A percentile compares a stretch with the other conserved stretches of the same genome.
phyloP scores from a whole-genome alignment of 2,888 invertebrate species.

The Eilema sororculum region DNA sequence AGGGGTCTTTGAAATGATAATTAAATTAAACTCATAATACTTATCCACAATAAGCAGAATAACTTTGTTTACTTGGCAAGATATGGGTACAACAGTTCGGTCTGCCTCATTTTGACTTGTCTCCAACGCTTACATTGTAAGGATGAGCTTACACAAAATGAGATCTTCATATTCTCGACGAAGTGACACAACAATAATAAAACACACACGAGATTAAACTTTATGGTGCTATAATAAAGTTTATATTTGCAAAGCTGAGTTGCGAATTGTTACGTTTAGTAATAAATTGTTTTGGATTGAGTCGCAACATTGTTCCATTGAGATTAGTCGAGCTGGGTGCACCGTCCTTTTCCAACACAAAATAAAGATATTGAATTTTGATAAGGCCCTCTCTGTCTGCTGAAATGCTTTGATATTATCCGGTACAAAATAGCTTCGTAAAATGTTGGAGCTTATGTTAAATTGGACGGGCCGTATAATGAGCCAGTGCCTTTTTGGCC shows the following conservation, averaged over 20 bases:
- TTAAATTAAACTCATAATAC: constrained; percentile 57
- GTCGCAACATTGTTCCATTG: constrained; percentile 81
- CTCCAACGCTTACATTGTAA: constrained; percentile 70
- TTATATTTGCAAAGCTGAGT: constrained; percentile 39
- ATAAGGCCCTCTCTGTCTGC: constrained; percentile 75
- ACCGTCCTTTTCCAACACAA: constrained; percentile 80
- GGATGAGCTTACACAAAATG: constrained; percentile 65
- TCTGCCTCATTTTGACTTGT: constrained; percentile 61
- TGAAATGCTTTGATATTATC: constrained; percentile 63
- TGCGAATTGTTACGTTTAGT: constrained; percentile 53
- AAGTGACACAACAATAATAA: constrained; percentile 38
- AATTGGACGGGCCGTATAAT: constrained; percentile 44
- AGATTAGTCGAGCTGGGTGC: constrained; percentile 78
- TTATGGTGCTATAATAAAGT: constrained; percentile 38
- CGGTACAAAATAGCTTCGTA: constrained; percentile 61
- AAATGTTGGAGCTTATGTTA: constrained; percentile 56
- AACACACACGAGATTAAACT: constrained; percentile 46
- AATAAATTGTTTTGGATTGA: constrained; percentile 71
- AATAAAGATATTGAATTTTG: constrained; percentile 84
- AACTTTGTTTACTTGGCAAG: constrained; percentile 51
- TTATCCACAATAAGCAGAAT: constrained; percentile 53
- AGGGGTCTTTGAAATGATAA: constrained; percentile 44
- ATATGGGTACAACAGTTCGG: constrained; percentile 58
- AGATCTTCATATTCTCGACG: constrained; percentile 44
- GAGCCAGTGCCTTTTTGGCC: constrained; percentile 18